A percentile compares a stretch with the other conserved stretches of the same genome.
Evolutionary conservation across 2,113 vertebrate species (phyloP).

Genomic region (Uropsilus gracilis): DNA sequence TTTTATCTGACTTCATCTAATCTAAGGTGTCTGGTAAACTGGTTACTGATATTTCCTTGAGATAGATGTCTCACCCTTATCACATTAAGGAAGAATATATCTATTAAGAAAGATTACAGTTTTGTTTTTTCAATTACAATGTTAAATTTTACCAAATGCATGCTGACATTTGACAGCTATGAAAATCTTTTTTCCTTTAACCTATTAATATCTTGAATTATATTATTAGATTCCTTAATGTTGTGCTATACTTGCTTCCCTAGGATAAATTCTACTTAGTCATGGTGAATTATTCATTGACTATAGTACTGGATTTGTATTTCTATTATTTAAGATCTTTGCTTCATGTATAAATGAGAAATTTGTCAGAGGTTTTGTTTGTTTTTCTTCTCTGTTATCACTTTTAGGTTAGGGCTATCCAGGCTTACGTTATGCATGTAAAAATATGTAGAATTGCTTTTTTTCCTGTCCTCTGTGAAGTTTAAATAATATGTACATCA

Average conservation of each 20-base stretch:
- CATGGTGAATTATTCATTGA: slow-evolving; percentile 61
- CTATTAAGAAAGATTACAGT: not conserved
- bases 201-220: slow-evolving; percentile 24
- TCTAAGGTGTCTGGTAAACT: not conserved
- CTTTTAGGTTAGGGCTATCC: not conserved
- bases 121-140: not conserved
- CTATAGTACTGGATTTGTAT: slow-evolving; percentile 49
- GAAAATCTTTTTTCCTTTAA: slow-evolving; percentile 47
- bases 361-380: not conserved
- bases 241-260: not conserved
- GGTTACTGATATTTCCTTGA: not conserved
- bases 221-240: slow-evolving; percentile 46
- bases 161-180: slow-evolving; percentile 7
- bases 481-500: not conserved
- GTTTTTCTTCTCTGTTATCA: not conserved
- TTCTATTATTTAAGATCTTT: slow-evolving; percentile 61
- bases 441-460: slow-evolving; percentile 3
- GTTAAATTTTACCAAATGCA: not conserved
- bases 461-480: not conserved
- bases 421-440: not conserved
- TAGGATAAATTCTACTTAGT: slow-evolving; percentile 57
- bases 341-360: slow-evolving; percentile 38
- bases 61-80: accelerated
- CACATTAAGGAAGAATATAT: not conserved
- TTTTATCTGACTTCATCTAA: not conserved